These are phyloP conservation scores for Drosophila virilis DNA, from an alignment of 1,140 invertebrate genomes.

Conservation along the genomic window DNA sequence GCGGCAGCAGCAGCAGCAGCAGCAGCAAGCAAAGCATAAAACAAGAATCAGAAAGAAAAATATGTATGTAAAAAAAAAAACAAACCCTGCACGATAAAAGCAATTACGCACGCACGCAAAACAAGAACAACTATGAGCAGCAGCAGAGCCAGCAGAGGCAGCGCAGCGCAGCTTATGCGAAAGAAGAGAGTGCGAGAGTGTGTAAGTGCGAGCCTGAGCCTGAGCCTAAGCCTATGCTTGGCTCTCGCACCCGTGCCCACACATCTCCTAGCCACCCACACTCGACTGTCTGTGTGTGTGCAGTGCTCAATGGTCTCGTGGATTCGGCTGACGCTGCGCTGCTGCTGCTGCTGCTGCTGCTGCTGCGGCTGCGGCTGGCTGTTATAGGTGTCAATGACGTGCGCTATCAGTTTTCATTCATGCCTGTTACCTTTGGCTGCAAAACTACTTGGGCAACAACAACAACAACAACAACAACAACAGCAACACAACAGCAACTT, in stretches of 20 bases:
- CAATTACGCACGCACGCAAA: constrained; percentile 70
- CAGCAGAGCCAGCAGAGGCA: not conserved
- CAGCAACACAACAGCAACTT: constrained; percentile 11
- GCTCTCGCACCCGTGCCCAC: not conserved
- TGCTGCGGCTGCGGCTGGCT: constrained; percentile 29
- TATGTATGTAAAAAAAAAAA: not conserved
- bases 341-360: constrained; percentile 22
- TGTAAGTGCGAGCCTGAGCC: constrained; percentile 3
- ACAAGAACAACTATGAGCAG: constrained; percentile 7
- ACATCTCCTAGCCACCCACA: constrained; percentile 12
- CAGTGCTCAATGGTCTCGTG: constrained; percentile 30
- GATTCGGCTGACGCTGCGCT: constrained; percentile 33
- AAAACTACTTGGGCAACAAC: constrained; percentile 34
- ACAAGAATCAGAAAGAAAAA: constrained; percentile 26
- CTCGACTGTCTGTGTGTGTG: constrained; percentile 2
- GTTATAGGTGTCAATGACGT: constrained; percentile 77
- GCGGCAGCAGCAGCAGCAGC: constrained; percentile 45
- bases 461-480: constrained; percentile 23
- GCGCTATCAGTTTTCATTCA: constrained; percentile 81
- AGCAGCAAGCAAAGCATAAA: constrained; percentile 13
- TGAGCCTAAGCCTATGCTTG: constrained; percentile 8
- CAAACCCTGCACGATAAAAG: constrained; percentile 47
- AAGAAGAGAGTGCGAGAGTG: not conserved
- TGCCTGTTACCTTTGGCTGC: constrained; percentile 44
- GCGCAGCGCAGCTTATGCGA: not conserved